Conservation (phyloP, 1,140 invertebrate genomes). For the Nymphalis io region DNA sequence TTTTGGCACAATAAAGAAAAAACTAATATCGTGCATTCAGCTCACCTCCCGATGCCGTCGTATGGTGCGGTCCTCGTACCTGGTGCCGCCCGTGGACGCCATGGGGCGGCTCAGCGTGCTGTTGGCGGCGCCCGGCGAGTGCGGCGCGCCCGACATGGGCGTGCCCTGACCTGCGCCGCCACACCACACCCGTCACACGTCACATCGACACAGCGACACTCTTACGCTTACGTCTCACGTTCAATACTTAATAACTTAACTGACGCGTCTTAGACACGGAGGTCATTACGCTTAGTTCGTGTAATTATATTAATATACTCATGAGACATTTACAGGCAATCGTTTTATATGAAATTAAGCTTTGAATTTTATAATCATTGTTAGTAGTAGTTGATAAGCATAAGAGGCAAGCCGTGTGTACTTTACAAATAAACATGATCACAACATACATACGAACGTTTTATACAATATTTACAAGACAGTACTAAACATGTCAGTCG, state of each 20-base stretch:
- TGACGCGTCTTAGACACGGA: too few species aligned
- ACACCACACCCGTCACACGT: constrained; percentile 9
- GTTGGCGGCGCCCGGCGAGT: constrained; percentile 94
- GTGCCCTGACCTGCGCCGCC: constrained; percentile 60
- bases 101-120: constrained; percentile 96
- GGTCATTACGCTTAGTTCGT: too few species aligned
- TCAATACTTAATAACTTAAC: neutral
- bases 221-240: neutral
- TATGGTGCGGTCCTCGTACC: constrained; percentile 95
- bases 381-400: constrained; percentile 7
- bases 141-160: constrained; percentile 83
- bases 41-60: constrained; percentile 82
- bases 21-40: too few species aligned
- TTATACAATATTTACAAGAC: constrained; percentile 21
- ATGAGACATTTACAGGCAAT: too few species aligned
- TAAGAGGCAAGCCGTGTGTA: constrained; percentile 14
- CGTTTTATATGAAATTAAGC: too few species aligned
- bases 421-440: constrained; percentile 12
- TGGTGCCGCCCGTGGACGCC: constrained; percentile 95
- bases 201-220: neutral
- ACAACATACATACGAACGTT: constrained; percentile 18
- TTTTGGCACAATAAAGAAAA: too few species aligned
- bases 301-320: too few species aligned
- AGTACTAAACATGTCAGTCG: too few species aligned
- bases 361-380: neutral